A percentile compares a stretch with the other conserved stretches of the same genome.
These are phyloP conservation scores for Sinhomidia bicolor DNA, from an alignment of 2,888 invertebrate genomes.

Conservation along the genomic window DNA sequence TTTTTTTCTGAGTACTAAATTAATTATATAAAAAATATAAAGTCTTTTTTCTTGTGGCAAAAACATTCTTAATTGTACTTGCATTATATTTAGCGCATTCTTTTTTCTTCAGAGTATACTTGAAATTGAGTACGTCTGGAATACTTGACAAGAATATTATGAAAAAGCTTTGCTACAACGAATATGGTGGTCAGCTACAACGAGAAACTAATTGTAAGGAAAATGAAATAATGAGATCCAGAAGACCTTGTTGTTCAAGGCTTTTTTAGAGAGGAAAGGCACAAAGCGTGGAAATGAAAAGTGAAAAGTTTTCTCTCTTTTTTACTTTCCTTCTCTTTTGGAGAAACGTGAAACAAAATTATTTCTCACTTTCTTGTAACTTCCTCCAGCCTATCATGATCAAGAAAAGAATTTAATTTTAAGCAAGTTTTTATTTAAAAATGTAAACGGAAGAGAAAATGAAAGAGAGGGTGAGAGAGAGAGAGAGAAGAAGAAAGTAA, in stretches of 20 bases:
- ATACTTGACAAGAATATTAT: too few species aligned
- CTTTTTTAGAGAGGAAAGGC: not conserved
- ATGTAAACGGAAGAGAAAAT: constrained; percentile 32
- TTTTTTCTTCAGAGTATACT: too few species aligned
- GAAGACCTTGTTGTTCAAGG: not conserved
- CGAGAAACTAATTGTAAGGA: not conserved
- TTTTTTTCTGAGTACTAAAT: too few species aligned
- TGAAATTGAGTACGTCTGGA: too few species aligned
- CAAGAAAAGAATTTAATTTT: constrained; percentile 14
- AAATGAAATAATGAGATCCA: not conserved
- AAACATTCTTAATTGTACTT: too few species aligned
- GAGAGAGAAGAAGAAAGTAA: constrained; percentile 4
- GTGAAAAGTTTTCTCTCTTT: not conserved
- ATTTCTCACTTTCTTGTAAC: constrained; percentile 37
- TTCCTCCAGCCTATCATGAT: not conserved
- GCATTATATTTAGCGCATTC: too few species aligned
- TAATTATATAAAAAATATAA: too few species aligned
- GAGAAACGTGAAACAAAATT: constrained; percentile 3
- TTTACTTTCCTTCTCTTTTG: too few species aligned
- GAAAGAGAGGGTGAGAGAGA: constrained; percentile 1
- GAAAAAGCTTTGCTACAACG: too few species aligned
- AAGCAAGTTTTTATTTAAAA: not conserved
- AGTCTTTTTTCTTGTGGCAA: too few species aligned
- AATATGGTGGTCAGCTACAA: constrained; percentile 31
- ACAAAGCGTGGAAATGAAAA: constrained; percentile 28